A percentile compares a stretch with the other conserved stretches of the same genome.
Conservation (phyloP, 2,888 invertebrate species). For the Euplexia lucipara region DNA sequence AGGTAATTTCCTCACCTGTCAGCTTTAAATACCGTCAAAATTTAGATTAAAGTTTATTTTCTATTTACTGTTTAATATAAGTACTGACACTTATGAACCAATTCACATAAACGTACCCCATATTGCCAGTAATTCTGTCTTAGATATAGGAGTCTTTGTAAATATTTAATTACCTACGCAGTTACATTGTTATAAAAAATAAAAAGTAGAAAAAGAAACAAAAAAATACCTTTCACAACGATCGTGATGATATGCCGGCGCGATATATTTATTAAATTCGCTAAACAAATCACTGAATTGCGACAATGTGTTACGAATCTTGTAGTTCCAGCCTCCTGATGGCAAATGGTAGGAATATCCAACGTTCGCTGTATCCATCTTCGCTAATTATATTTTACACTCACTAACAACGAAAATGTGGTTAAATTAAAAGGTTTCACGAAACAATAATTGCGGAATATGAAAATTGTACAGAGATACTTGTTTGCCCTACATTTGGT, state of each 20-base stretch:
- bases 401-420: constrained; percentile 42
- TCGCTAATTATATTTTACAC: constrained; percentile 37
- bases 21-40: no score
- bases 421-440: constrained; percentile 75
- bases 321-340: constrained; percentile 94
- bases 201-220: constrained; percentile 10
- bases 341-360: constrained; percentile 97
- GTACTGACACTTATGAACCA: neutral
- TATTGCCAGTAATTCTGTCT: neutral
- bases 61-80: no score
- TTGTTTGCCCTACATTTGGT: constrained; percentile 79
- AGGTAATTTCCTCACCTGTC: no score
- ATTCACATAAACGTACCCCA: neutral
- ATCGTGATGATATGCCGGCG: constrained; percentile 99
- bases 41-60: no score
- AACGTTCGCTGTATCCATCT: constrained; percentile 92
- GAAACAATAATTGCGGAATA: constrained; percentile 73
- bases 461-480: constrained; percentile 67
- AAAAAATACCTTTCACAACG: constrained; percentile 96
- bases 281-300: constrained; percentile 98
- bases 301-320: constrained; percentile 94
- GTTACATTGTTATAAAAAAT: neutral
- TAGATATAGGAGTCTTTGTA: neutral
- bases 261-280: constrained; percentile 98
- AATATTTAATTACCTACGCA: constrained; percentile 39